Evolutionary conservation across 1,140 invertebrate species (phyloP).

Genomic region (Penaeus chinensis): DNA sequence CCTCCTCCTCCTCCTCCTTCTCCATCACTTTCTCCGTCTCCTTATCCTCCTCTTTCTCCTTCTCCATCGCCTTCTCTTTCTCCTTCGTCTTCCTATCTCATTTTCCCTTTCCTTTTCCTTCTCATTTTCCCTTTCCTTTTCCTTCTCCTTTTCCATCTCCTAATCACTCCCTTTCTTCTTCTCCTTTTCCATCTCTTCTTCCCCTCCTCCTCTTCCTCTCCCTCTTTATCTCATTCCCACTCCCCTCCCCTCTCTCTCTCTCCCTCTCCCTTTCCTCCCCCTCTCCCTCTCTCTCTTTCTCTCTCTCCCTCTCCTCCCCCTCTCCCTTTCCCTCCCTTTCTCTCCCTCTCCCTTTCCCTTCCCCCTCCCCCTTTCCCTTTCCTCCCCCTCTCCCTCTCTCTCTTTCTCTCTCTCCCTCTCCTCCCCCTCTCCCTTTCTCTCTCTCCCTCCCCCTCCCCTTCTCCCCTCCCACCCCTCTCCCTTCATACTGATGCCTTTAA

Average conservation of each 20-base stretch:
- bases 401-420: neutral
- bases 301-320: neutral
- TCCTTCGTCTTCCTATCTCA: neutral
- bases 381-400: neutral
- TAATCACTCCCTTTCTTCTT: too few species aligned
- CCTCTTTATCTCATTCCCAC: neutral
- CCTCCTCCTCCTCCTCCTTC: neutral
- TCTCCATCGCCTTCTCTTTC: constrained; percentile 15
- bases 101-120: neutral
- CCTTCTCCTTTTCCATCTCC: neutral
- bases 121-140: neutral
- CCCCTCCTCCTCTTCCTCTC: too few species aligned
- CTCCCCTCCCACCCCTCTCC: neutral
- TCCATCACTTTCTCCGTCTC: neutral
- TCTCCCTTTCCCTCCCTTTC: neutral
- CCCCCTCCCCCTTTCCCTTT: neutral
- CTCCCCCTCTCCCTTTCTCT: neutral
- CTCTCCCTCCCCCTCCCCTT: neutral
- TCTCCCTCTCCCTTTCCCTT: neutral
- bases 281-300: neutral
- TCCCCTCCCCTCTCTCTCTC: neutral
- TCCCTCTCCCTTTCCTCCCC: neutral
- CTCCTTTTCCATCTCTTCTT: too few species aligned
- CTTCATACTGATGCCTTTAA: neutral
- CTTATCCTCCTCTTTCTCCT: neutral